Base-by-base conservation (phyloP, 2,797 vertebrate genomes). In the Falco novaeseelandiae region DNA sequence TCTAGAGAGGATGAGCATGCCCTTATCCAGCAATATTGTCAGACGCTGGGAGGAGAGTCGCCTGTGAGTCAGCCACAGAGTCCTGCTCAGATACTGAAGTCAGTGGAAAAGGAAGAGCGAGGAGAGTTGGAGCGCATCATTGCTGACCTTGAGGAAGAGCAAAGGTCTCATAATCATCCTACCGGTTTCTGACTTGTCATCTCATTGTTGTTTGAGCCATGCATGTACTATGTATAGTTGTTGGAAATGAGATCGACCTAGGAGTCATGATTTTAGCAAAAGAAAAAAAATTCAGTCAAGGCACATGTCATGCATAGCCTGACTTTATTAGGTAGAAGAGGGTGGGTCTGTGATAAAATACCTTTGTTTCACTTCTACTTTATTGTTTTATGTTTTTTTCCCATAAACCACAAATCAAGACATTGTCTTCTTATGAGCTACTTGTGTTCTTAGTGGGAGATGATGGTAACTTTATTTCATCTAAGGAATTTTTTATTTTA, bases 1-100 rank as follows among this genome's bases (percentile, higher is more conserved):
- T 73, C 21, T 93, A 99, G 99, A 98, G 99, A 99, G 42, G 99
- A 99, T 36, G 99, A 99, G 94, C 99, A 99, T 10, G 98, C 99
- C 72, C 98, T 99, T 96, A 99, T 99, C 97, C 98, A 99, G 97
- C 99, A 99, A 93, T 99, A 99, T 92, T 99, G 99, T 96, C 99
- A 99, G 98, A 99, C 99, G 0, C 98, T 99, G 25, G 99, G 99
- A 81, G 99, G 99, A 32, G 99, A 99, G 92, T 99, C 99, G 4
- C 99, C 99, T 2, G 97, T 98, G 96, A 99, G 99, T 97, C 99
- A 99, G 95, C 99, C 99, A 3, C 99, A 99, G 98, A 99, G 99
- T 96, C 99, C 99, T 49, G 98, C 98, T 57, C 99, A 99, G 98
- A 99, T 99, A 96, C 98, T 99, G 9, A 99, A 99, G 96, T 99